Conservation (phyloP, 2,113 vertebrate genomes). For the Piliocolobus tephrosceles region DNA sequence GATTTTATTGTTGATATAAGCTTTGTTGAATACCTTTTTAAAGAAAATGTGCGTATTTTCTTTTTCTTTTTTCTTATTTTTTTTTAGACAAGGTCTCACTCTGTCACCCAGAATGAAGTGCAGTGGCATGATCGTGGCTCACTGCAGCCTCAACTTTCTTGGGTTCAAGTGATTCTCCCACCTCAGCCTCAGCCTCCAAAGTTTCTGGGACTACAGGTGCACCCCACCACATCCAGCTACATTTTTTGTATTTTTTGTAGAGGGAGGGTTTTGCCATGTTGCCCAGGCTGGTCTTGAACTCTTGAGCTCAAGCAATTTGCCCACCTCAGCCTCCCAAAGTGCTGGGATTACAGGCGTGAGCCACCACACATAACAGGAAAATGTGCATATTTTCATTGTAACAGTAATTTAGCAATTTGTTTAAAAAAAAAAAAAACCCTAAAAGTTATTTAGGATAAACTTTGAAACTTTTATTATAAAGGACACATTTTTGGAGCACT, state of each 20-base stretch:
- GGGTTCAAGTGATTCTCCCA: neutral
- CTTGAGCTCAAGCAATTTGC: neutral
- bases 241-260: neutral
- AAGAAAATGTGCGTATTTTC: neutral
- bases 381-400: neutral
- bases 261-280: neutral
- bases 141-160: neutral
- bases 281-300: neutral
- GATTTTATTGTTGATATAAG: neutral
- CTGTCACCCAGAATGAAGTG: neutral
- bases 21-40: too few relatives aligned
- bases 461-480: slow-evolving; percentile 35
- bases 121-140: neutral
- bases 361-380: neutral
- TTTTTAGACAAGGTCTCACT: neutral
- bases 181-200: neutral
- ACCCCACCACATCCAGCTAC: neutral
- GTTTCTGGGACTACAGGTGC: neutral
- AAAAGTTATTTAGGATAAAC: neutral
- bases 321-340: neutral
- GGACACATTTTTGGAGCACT: neutral
- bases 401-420: neutral
- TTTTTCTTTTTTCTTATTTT: neutral
- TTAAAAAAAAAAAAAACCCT: neutral
- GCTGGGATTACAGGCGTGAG: neutral